These are phyloP conservation scores for Polymixis lichenea DNA, from an alignment of 2,888 invertebrate genomes.

Conservation along the genomic window DNA sequence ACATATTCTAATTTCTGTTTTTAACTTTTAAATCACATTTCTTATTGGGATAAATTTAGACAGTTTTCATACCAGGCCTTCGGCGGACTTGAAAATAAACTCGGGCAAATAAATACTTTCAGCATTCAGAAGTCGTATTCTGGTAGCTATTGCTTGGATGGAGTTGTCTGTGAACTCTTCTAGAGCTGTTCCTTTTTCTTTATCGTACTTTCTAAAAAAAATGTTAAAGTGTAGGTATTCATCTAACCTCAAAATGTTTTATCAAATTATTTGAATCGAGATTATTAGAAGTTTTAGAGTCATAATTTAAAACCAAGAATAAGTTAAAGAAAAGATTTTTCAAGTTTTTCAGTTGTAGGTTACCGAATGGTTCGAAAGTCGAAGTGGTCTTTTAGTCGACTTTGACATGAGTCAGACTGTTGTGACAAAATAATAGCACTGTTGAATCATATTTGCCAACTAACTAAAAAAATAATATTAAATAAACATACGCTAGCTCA, in stretches of 20 bases:
- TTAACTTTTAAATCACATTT: neutral
- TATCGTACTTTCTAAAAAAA: slow-evolving; percentile 77
- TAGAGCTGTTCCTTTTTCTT: slow-evolving; percentile 71
- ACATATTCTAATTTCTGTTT: neutral
- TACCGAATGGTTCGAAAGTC: neutral
- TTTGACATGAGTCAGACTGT: neutral
- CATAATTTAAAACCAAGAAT: neutral
- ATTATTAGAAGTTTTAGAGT: neutral
- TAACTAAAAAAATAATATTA: neutral
- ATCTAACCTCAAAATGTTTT: neutral
- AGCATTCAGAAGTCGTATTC: slow-evolving; percentile 66
- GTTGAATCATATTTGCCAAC: neutral
- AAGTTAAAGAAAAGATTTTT: neutral
- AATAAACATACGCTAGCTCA: slow-evolving; percentile 57
- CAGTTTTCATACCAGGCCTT: slow-evolving; percentile 68
- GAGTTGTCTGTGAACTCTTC: slow-evolving; percentile 76
- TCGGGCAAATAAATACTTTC: slow-evolving; percentile 64
- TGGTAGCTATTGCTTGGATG: slow-evolving; percentile 67
- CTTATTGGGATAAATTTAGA: neutral
- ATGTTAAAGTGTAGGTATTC: neutral
- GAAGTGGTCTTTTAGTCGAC: neutral
- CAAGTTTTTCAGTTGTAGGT: neutral
- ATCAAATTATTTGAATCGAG: neutral
- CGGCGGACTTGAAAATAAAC: slow-evolving; percentile 65
- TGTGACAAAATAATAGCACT: neutral